phyloP scores from a whole-genome alignment of 64 coral and sea anemone genomes.

The Porites australiensis region DNA sequence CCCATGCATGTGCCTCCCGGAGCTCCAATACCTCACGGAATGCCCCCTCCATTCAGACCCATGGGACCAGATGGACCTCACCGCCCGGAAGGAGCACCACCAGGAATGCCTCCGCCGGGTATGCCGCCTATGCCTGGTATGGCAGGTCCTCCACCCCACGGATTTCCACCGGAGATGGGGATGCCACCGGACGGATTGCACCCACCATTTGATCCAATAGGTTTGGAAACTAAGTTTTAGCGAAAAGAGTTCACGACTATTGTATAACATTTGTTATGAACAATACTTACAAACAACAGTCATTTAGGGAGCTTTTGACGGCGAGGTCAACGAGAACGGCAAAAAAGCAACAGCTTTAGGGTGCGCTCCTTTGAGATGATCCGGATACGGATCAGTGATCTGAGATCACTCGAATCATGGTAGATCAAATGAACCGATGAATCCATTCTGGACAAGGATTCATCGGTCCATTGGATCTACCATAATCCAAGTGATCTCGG shows the following conservation, averaged over 20 bases:
- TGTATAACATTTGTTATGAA: no score
- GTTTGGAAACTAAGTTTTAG: slow-evolving; percentile 31
- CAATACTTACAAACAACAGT: no score
- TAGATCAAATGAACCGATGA: no score
- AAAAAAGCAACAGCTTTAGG: no score
- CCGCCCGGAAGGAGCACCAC: slow-evolving; percentile 67
- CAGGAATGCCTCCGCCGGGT: slow-evolving; percentile 78
- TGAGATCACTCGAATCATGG: no score
- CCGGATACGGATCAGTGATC: no score
- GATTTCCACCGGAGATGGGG: slow-evolving; percentile 82
- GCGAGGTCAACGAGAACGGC: no score
- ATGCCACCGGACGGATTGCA: slow-evolving; percentile 78
- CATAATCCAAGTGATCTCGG: no score
- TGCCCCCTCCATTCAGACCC: slow-evolving; percentile 72
- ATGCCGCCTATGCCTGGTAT: slow-evolving; percentile 86
- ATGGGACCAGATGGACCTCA: slow-evolving; percentile 67
- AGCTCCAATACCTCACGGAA: slow-evolving; percentile 58
- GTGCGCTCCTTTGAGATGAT: no score
- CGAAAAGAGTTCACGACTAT: neutral
- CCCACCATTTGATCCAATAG: slow-evolving; percentile 69
- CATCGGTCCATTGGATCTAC: no score
- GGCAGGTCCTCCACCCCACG: slow-evolving; percentile 66
- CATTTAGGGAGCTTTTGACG: no score
- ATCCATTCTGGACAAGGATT: no score
- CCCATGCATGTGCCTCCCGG: slow-evolving; percentile 70